Percentiles rank a stretch among this genome's conserved stretches.
Evolutionary conservation across 2,888 invertebrate genomes (phyloP).

Genomic region (Trisateles emortualis): DNA sequence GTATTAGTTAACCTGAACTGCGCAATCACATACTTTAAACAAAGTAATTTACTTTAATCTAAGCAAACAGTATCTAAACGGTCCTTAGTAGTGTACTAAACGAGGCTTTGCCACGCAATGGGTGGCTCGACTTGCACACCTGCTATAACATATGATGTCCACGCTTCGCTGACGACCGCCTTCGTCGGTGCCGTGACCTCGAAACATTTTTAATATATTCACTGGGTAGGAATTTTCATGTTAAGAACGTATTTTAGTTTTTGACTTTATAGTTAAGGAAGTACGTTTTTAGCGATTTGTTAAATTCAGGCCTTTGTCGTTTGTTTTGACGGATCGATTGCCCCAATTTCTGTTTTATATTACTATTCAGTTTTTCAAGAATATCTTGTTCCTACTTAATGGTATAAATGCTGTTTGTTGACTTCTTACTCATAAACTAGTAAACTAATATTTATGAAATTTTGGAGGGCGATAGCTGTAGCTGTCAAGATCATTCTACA

Average conservation of each 20-base stretch:
- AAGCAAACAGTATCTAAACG: conserved; percentile 12
- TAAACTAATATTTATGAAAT: too few species aligned
- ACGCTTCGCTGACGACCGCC: conserved; percentile 50
- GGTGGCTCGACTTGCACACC: conserved; percentile 55
- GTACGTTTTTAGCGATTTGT: neutral
- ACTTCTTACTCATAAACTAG: too few species aligned
- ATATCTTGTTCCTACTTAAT: too few species aligned
- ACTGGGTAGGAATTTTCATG: conserved; percentile 14
- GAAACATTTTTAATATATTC: conserved; percentile 45
- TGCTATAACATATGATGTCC: conserved; percentile 60
- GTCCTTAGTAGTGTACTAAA: conserved; percentile 34
- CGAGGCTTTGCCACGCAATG: conserved; percentile 60
- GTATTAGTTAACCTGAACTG: too few species aligned
- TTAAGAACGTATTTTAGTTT: conserved; percentile 11
- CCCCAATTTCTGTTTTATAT: too few species aligned
- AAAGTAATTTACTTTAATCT: neutral
- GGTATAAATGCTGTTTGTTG: too few species aligned
- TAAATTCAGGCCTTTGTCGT: neutral
- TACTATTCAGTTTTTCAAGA: too few species aligned
- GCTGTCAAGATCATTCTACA: too few species aligned
- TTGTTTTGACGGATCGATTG: too few species aligned
- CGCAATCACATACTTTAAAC: neutral
- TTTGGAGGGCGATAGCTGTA: too few species aligned
- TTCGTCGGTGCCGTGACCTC: conserved; percentile 48
- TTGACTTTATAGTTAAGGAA: conserved; percentile 1